Conservation (phyloP, 2,113 vertebrate species). For the Stigmatopora argus region DNA sequence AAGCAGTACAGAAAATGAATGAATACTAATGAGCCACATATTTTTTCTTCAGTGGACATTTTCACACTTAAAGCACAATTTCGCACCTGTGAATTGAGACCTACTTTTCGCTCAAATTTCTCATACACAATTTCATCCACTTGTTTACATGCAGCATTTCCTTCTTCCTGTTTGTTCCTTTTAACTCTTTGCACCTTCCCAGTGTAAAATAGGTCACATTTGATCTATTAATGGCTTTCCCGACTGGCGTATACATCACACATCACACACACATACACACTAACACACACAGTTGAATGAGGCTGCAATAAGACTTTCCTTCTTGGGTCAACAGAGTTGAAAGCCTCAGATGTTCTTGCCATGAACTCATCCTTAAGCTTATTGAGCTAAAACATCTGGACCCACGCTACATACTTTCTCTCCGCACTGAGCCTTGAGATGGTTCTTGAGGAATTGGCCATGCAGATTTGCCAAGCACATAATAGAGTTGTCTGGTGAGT, state of each 20-base stretch:
- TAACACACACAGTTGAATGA: neutral
- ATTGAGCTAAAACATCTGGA: conserved; percentile 59
- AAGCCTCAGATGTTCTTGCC: conserved; percentile 49
- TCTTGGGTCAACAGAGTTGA: conserved; percentile 31
- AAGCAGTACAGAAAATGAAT: no score
- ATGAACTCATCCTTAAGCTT: conserved; percentile 54
- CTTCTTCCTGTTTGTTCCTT: conserved; percentile 28
- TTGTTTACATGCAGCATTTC: conserved; percentile 16
- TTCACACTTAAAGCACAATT: neutral
- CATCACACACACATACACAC: no score
- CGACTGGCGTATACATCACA: neutral
- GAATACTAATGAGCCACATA: no score
- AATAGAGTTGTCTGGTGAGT: conserved; percentile 17
- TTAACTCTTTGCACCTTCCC: neutral
- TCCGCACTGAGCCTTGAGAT: conserved; percentile 23
- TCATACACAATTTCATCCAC: no score
- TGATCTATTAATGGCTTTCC: conserved; percentile 21
- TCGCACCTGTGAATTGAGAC: no score
- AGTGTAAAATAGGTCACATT: conserved; percentile 31
- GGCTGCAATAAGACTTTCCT: conserved; percentile 40
- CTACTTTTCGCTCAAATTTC: neutral
- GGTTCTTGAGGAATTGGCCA: conserved; percentile 30
- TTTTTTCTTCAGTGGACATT: no score
- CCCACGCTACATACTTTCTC: conserved; percentile 22
- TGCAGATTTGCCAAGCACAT: conserved; percentile 2